A percentile compares a stretch with the other conserved stretches of the same genome.
These are phyloP conservation scores for Tetrax tetrax DNA, from an alignment of 2,113 vertebrate genomes.

Conservation along the genomic window DNA sequence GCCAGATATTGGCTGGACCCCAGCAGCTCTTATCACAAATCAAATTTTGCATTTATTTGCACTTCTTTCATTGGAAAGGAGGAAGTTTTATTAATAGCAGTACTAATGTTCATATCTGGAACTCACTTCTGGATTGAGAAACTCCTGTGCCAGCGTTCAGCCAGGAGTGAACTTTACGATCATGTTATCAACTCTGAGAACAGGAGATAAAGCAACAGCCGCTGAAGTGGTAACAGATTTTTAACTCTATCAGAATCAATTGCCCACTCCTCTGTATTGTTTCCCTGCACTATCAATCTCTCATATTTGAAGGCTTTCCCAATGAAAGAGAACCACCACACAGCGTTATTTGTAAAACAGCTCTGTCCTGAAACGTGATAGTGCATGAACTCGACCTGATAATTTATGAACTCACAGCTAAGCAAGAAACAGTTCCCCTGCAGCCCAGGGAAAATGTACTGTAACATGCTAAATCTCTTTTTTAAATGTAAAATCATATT, in stretches of 20 bases:
- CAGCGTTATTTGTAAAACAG: slow-evolving; percentile 49
- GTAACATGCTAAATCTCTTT: slow-evolving; percentile 52
- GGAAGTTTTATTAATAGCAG: slow-evolving; percentile 14
- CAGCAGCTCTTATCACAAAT: not conserved
- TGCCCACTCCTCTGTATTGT: not conserved
- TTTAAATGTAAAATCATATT: slow-evolving; percentile 38
- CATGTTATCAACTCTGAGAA: slow-evolving; percentile 64
- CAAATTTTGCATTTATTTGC: slow-evolving; percentile 6
- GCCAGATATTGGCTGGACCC: not conserved
- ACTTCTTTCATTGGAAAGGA: slow-evolving; percentile 22
- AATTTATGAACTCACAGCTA: slow-evolving; percentile 60
- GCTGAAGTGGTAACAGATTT: slow-evolving; percentile 51
- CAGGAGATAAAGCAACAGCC: slow-evolving; percentile 51
- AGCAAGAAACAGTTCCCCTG: slow-evolving; percentile 37
- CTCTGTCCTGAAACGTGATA: slow-evolving; percentile 39
- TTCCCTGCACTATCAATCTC: not conserved
- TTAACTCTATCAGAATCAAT: slow-evolving; percentile 28
- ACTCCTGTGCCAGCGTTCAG: slow-evolving; percentile 33
- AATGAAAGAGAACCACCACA: not conserved
- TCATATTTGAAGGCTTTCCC: not conserved
- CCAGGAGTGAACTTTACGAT: slow-evolving; percentile 66
- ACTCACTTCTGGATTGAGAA: slow-evolving; percentile 48
- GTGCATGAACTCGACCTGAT: slow-evolving; percentile 8
- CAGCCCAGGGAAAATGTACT: slow-evolving; percentile 9
- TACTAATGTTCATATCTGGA: slow-evolving; percentile 40